A percentile compares a stretch with the other conserved stretches of the same genome.
These are phyloP conservation scores for Cotesia glomerata DNA, from an alignment of 1,140 invertebrate species.

Conservation along the genomic window DNA sequence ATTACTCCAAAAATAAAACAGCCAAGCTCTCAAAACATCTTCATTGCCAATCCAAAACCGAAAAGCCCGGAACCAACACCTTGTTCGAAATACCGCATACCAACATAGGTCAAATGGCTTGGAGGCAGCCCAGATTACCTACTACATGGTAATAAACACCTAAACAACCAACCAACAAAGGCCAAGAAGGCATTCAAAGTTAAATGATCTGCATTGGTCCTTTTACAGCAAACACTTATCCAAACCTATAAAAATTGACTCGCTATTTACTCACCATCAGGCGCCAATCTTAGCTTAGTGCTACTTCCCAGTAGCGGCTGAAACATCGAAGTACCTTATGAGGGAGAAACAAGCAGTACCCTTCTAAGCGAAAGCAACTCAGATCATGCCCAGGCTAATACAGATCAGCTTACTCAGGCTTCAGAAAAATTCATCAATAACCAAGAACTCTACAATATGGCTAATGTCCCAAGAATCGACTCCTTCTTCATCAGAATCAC, in stretches of 20 bases:
- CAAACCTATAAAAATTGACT: conserved; percentile 13
- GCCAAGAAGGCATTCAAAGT: not conserved
- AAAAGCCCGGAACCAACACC: not conserved
- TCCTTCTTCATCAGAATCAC: conserved; percentile 36
- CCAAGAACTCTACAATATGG: conserved; percentile 31
- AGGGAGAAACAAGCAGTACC: not conserved
- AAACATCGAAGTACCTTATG: not conserved
- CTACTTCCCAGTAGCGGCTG: conserved; percentile 2
- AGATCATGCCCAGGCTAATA: conserved; percentile 13
- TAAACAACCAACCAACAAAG: not conserved
- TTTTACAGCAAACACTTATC: conserved; percentile 6
- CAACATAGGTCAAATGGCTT: conserved; percentile 1
- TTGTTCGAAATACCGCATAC: not conserved
- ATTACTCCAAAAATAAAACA: not conserved
- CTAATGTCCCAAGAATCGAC: conserved; percentile 38
- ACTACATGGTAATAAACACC: not conserved
- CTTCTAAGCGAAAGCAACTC: not conserved
- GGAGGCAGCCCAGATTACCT: not conserved
- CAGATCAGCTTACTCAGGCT: conserved; percentile 23
- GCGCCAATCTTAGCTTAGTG: conserved; percentile 15
- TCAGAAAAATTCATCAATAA: conserved; percentile 25
- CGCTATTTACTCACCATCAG: conserved; percentile 9
- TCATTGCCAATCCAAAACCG: not conserved
- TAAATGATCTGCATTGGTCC: not conserved
- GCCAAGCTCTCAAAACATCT: not conserved